These are phyloP conservation scores for Stegodyphus dumicola DNA, from an alignment of 1,140 invertebrate species.

Conservation along the genomic window DNA sequence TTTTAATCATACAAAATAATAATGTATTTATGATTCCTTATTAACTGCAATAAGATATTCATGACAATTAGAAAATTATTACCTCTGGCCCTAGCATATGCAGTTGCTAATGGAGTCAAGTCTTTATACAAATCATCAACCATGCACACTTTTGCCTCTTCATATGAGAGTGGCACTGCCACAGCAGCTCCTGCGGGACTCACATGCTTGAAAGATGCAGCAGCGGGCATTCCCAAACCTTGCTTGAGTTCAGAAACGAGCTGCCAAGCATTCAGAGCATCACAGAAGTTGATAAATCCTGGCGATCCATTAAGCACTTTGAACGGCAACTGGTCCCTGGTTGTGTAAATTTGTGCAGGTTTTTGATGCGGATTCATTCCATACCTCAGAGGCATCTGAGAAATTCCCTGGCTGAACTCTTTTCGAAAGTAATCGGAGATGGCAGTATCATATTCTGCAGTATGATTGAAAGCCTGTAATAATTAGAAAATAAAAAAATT, in stretches of 20 bases:
- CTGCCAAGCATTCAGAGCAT: slow-evolving; percentile 97
- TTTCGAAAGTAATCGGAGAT: slow-evolving; percentile 97
- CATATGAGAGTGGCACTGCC: slow-evolving; percentile 78
- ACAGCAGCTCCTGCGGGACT: slow-evolving; percentile 96
- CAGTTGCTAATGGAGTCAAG: slow-evolving; percentile 88
- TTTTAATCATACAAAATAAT: too few relatives aligned
- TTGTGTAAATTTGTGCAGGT: slow-evolving; percentile 92
- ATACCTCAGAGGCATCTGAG: slow-evolving; percentile 89
- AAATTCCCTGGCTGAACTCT: slow-evolving; percentile 82
- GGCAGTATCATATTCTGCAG: slow-evolving; percentile 91
- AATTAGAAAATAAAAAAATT: slow-evolving; percentile 71
- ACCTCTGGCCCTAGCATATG: slow-evolving; percentile 92
- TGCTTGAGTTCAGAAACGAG: slow-evolving; percentile 88
- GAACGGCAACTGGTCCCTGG: slow-evolving; percentile 83
- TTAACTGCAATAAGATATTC: too few relatives aligned
- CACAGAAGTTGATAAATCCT: slow-evolving; percentile 97
- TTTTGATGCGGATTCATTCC: slow-evolving; percentile 99
- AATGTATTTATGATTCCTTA: too few relatives aligned
- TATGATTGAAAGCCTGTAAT: slow-evolving; percentile 95
- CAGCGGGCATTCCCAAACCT: slow-evolving; percentile 86
- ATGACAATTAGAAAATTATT: not conserved
- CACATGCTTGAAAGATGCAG: slow-evolving; percentile 98
- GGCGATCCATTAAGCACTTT: slow-evolving; percentile 93
- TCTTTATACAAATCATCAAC: slow-evolving; percentile 84
- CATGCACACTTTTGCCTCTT: slow-evolving; percentile 90